Evolutionary conservation across 2,797 vertebrate species (phyloP).

Genomic region (Falco peregrinus): DNA sequence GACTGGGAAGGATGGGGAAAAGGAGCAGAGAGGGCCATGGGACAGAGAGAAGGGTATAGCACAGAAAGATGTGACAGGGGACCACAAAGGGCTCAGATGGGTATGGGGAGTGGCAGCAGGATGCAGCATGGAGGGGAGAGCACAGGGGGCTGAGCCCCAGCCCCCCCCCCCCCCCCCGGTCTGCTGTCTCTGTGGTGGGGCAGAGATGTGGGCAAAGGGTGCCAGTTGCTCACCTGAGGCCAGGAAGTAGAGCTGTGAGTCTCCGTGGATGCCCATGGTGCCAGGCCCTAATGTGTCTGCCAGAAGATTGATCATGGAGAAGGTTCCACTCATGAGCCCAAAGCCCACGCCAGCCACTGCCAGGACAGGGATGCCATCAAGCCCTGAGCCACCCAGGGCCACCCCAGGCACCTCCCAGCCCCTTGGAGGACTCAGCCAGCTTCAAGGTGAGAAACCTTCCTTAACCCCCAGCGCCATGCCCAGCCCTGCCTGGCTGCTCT

Average conservation of each 20-base stretch:
- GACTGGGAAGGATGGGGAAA: background rate
- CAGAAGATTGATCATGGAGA: slow-evolving; percentile 85
- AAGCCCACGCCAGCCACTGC: slow-evolving; percentile 77
- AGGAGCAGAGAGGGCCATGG: background rate
- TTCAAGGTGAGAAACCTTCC: background rate
- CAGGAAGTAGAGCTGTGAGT: slow-evolving; percentile 83
- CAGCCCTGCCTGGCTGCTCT: background rate
- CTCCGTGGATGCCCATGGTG: slow-evolving; percentile 83
- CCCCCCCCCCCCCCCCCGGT: background rate
- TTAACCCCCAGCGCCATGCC: background rate
- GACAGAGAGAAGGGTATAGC: background rate
- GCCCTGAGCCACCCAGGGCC: background rate
- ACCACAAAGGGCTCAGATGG: background rate
- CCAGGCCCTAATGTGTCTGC: slow-evolving; percentile 80
- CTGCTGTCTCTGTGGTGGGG: background rate
- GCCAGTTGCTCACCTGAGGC: slow-evolving; percentile 74
- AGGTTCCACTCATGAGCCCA: slow-evolving; percentile 84
- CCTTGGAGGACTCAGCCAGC: too few species aligned
- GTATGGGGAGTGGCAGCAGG: background rate
- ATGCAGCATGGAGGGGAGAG: background rate
- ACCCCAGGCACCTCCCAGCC: too few species aligned
- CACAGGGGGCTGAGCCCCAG: background rate
- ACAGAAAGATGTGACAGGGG: background rate
- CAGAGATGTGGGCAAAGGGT: background rate
- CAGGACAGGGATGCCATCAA: background rate